Percentiles rank a stretch among this genome's conserved stretches.
phyloP scores from a whole-genome alignment of 1,140 invertebrate species.

The Acromyrmex echinatior region DNA sequence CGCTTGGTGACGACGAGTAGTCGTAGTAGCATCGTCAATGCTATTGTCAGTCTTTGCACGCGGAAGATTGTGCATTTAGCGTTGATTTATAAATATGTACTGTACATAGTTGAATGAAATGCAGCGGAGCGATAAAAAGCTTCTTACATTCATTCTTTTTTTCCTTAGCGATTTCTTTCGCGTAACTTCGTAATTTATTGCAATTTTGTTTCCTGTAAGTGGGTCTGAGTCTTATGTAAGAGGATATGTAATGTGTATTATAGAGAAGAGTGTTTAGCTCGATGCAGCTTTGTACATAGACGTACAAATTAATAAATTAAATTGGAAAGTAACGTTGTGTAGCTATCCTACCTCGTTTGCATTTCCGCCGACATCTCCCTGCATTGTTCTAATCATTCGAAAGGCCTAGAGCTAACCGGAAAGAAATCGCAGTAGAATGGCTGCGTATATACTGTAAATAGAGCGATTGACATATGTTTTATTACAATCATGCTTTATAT shows the following conservation, averaged over 20 bases:
- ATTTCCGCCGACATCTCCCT: constrained; percentile 37
- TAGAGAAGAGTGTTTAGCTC: constrained; percentile 75
- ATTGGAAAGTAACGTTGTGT: constrained; percentile 72
- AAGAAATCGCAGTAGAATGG: neutral
- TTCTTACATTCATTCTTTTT: constrained; percentile 46
- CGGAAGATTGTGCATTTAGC: constrained; percentile 82
- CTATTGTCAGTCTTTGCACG: constrained; percentile 81
- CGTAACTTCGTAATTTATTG: constrained; percentile 40
- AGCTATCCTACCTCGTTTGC: constrained; percentile 32
- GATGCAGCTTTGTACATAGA: constrained; percentile 81
- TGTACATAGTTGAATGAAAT: constrained; percentile 53
- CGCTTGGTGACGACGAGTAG: constrained; percentile 9
- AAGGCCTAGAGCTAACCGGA: neutral
- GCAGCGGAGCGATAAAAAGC: neutral
- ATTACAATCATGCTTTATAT: constrained; percentile 13
- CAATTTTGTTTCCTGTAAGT: constrained; percentile 42
- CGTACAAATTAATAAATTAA: constrained; percentile 81
- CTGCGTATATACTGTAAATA: constrained; percentile 38
- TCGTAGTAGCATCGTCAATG: constrained; percentile 39
- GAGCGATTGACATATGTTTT: constrained; percentile 7
- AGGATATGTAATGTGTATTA: constrained; percentile 72
- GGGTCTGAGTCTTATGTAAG: constrained; percentile 66
- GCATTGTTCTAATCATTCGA: constrained; percentile 1
- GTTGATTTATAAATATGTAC: constrained; percentile 66
- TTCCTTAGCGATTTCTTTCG: constrained; percentile 48